phyloP scores from a whole-genome alignment of 2,113 vertebrate species.

The Anthoscopus minutus region DNA sequence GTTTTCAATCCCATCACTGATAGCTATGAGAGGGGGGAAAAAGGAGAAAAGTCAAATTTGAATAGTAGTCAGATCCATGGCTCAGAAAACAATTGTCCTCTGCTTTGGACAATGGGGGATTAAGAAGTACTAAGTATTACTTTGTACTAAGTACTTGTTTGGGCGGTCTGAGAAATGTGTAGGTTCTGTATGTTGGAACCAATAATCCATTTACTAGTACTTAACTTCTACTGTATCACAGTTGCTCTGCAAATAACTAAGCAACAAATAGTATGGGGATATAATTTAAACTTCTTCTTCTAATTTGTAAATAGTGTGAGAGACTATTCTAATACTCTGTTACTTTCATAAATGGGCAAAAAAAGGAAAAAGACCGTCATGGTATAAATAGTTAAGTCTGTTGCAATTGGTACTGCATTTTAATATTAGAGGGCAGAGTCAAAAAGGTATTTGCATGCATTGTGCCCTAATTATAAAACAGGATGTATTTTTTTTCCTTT shows the following conservation, averaged over 20 bases:
- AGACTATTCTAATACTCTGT: not conserved
- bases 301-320: not conserved
- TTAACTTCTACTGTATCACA: not conserved
- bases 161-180: not conserved
- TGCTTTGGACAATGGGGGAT: not conserved
- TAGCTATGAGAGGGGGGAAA: accelerated
- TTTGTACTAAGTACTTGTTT: not conserved
- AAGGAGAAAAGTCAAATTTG: not conserved
- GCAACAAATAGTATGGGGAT: not conserved
- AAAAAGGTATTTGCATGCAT: not conserved
- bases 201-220: not conserved
- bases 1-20: not conserved
- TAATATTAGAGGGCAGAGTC: not conserved
- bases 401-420: not conserved
- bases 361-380: not conserved
- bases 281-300: not conserved
- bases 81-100: not conserved
- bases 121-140: too few species aligned
- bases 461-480: not conserved
- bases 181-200: not conserved
- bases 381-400: not conserved
- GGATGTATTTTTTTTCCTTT: not conserved
- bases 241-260: not conserved
- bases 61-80: not conserved
- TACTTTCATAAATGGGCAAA: not conserved